phyloP scores from a whole-genome alignment of 2,888 invertebrate species.

The Trilocha varians region DNA sequence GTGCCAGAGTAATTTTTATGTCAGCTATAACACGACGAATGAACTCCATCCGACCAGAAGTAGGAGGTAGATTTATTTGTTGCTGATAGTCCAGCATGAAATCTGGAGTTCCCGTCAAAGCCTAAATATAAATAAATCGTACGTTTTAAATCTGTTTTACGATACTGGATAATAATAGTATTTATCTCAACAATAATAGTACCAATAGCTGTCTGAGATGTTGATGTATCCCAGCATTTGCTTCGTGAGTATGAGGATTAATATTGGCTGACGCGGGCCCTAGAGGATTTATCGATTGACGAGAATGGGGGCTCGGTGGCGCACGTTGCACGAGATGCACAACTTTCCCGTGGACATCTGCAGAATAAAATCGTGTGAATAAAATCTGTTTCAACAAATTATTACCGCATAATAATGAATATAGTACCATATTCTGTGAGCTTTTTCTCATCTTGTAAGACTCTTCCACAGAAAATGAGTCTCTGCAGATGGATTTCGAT shows the following conservation, averaged over 20 bases:
- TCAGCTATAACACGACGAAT: slow-evolving; percentile 38
- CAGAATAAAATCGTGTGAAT: not conserved
- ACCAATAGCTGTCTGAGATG: slow-evolving; percentile 37
- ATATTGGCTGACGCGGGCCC: slow-evolving; percentile 10
- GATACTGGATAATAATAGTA: too few species aligned
- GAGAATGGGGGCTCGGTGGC: slow-evolving; percentile 73
- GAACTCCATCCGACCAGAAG: slow-evolving; percentile 43
- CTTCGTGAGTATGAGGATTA: slow-evolving; percentile 2
- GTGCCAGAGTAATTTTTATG: slow-evolving; percentile 28
- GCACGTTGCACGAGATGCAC: slow-evolving; percentile 92
- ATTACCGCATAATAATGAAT: slow-evolving; percentile 8
- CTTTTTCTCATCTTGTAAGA: slow-evolving; percentile 89
- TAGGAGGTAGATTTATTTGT: slow-evolving; percentile 31
- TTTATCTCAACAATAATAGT: slow-evolving; percentile 8
- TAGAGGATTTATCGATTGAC: slow-evolving; percentile 5
- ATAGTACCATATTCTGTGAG: slow-evolving; percentile 88
- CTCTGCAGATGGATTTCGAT: slow-evolving; percentile 89
- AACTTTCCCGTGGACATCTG: slow-evolving; percentile 92
- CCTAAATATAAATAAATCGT: slow-evolving; percentile 14
- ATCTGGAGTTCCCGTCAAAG: slow-evolving; percentile 21
- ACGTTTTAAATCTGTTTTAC: too few species aligned
- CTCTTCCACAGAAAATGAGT: slow-evolving; percentile 95
- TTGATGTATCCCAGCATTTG: slow-evolving; percentile 19
- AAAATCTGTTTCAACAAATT: not conserved
- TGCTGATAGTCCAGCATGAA: slow-evolving; percentile 26